Conservation (phyloP, 2,113 vertebrate genomes). For the Nibea albiflora region DNA sequence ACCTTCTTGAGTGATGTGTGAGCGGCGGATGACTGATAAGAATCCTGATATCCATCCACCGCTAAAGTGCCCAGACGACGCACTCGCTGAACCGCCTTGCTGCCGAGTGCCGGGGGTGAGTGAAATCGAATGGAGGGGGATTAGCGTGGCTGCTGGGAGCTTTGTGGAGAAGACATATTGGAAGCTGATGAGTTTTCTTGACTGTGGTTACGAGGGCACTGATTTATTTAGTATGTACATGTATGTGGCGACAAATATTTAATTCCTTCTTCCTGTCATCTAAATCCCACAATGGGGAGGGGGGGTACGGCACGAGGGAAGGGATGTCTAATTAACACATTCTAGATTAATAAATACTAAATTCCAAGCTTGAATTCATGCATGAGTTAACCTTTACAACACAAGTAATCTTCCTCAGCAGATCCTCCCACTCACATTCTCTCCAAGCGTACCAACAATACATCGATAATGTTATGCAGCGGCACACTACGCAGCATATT, state of each 20-base stretch:
- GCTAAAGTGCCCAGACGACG: slow-evolving; percentile 38
- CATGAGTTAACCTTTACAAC: slow-evolving; percentile 74
- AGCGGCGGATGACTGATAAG: slow-evolving; percentile 53
- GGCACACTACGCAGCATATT: slow-evolving; percentile 62
- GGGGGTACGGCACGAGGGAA: slow-evolving; percentile 4
- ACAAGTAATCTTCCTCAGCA: slow-evolving; percentile 68
- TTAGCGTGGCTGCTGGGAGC: slow-evolving; percentile 57
- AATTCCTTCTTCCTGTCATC: slow-evolving; percentile 50
- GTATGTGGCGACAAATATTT: slow-evolving; percentile 39
- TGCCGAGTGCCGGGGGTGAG: slow-evolving; percentile 11
- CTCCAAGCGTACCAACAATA: slow-evolving; percentile 58
- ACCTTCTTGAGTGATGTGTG: slow-evolving; percentile 17
- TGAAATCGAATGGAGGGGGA: slow-evolving; percentile 53
- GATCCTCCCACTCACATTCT: slow-evolving; percentile 61
- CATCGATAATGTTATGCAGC: slow-evolving; percentile 73
- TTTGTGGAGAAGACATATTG: slow-evolving; percentile 54
- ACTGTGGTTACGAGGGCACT: slow-evolving; percentile 24
- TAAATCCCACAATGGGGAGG: slow-evolving; percentile 33
- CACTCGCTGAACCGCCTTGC: slow-evolving; percentile 35
- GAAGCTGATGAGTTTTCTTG: slow-evolving; percentile 55
- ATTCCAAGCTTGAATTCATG: slow-evolving; percentile 66
- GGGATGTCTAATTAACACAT: slow-evolving; percentile 58
- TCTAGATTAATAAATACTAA: slow-evolving; percentile 66
- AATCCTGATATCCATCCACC: slow-evolving; percentile 47
- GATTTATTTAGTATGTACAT: slow-evolving; percentile 55